Base-by-base conservation (phyloP, 2,113 vertebrate genomes). In the Podocnemis expansa region DNA sequence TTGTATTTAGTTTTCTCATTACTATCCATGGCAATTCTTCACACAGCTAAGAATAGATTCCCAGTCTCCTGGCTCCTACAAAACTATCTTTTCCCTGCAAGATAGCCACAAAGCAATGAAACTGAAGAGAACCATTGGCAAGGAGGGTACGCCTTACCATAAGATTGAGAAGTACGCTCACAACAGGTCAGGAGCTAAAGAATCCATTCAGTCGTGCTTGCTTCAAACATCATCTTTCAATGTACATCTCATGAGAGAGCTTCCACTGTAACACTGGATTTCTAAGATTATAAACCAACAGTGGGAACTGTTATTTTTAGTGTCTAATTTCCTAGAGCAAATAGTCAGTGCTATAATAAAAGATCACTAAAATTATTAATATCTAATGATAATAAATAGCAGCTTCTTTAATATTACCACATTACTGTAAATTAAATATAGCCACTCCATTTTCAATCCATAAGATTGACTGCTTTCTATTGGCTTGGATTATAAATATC, bases 381-480 rank as follows among this genome's bases (percentile, higher is more conserved):
- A 89, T 88, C 89, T 82, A 91, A 19, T 2, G 41, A 88, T 67
- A 87, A 89, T 58, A 93, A 89, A 13, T 25, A 85, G 24, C 38
- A 73, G 8, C 7, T 82, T 86, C 7, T 82, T 86, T 75, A 82
- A 80, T 78, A 6, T 70, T 82, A 85, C 51, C 55, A 8, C 51
- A 34, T 54, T 84, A 75, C 29, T 80, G 49, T 84, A 89, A 93
- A 95, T 87, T 54, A 96, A 85, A 94, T 22, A 90, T 7, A 75
- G 47, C 84, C 89, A 90, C 51, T 82, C 49, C 51, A 27, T 45
- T 51, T 92, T 78, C 84, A 93, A 92, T 87, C 13, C 17, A 88
- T 67, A 75, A 10, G 67, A 3, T 94, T 91, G 34, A 43, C 94
- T 89, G 80, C 91, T 58, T 88, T 89, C n/a, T 63, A 34, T 49